These are phyloP conservation scores for Actinostola sp. DNA, from an alignment of 92 coral and sea anemone genomes.

Conservation along the genomic window DNA sequence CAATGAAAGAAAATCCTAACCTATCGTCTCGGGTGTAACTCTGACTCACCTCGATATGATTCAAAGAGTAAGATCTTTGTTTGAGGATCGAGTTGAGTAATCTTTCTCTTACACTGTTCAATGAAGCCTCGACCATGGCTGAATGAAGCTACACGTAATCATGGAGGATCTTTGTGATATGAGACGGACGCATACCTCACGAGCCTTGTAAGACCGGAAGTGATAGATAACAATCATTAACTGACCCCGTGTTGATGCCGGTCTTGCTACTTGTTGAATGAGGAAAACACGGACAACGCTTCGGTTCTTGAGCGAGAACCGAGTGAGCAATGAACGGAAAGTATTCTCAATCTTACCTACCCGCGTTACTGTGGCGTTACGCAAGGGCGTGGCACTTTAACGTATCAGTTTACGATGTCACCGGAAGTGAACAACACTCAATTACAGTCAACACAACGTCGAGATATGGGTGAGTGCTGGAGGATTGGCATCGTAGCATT, in stretches of 20 bases:
- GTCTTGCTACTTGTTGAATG: not conserved
- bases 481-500: too few species aligned
- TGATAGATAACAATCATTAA: not conserved
- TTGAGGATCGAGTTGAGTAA: not conserved
- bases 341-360: too few species aligned
- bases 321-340: too few species aligned
- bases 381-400: not conserved
- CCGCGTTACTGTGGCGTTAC: constrained; percentile 1
- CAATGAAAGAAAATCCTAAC: not conserved
- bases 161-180: not conserved
- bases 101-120: constrained; percentile 4
- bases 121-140: constrained; percentile 20
- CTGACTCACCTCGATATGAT: constrained; percentile 34
- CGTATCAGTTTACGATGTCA: not conserved
- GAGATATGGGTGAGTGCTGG: not conserved
- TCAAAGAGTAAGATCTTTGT: constrained; percentile 15
- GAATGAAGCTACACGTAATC: not conserved
- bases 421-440: constrained; percentile 9
- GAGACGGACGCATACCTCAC: constrained; percentile 15
- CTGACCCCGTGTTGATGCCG: not conserved
- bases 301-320: too few species aligned
- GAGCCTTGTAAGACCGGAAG: constrained; percentile 6
- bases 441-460: constrained; percentile 17
- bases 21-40: not conserved
- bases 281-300: too few species aligned